Evolutionary conservation across 2,797 vertebrate genomes (phyloP).

Genomic region (Coilia nasus): DNA sequence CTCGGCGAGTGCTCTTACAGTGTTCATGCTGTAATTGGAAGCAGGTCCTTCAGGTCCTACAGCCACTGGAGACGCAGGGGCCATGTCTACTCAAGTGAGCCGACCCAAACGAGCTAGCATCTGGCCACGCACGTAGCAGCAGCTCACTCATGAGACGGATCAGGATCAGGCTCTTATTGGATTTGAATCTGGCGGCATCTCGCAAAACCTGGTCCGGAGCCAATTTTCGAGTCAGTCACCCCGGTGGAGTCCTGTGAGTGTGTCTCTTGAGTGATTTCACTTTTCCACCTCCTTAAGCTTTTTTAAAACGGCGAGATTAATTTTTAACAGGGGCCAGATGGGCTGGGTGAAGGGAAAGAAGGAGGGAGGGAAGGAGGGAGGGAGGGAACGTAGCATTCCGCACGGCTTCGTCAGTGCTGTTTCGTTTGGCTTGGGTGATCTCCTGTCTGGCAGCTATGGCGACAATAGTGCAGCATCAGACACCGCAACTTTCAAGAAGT

Average conservation of each 20-base stretch:
- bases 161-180: background rate
- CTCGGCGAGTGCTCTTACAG: background rate
- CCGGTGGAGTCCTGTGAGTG: background rate
- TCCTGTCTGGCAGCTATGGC: slow-evolving; percentile 48
- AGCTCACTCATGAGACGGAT: background rate
- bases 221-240: background rate
- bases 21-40: background rate
- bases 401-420: slow-evolving; percentile 54
- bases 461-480: slow-evolving; percentile 37
- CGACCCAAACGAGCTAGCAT: background rate
- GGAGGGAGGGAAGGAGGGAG: slow-evolving; percentile 43
- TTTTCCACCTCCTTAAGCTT: slow-evolving; percentile 20
- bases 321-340: slow-evolving; percentile 75
- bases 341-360: slow-evolving; percentile 47
- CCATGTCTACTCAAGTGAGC: background rate
- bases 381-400: slow-evolving; percentile 17
- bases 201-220: background rate
- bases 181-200: background rate
- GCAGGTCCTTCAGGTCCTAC: background rate
- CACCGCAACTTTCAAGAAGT: background rate
- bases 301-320: slow-evolving; percentile 55
- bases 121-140: background rate
- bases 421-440: slow-evolving; percentile 68
- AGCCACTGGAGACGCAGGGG: background rate
- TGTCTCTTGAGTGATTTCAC: background rate